Percentiles rank a stretch among this genome's conserved stretches.
These are phyloP conservation scores for Neolamprologus variostigma DNA, from an alignment of 2,113 vertebrate species.

Conservation along the genomic window DNA sequence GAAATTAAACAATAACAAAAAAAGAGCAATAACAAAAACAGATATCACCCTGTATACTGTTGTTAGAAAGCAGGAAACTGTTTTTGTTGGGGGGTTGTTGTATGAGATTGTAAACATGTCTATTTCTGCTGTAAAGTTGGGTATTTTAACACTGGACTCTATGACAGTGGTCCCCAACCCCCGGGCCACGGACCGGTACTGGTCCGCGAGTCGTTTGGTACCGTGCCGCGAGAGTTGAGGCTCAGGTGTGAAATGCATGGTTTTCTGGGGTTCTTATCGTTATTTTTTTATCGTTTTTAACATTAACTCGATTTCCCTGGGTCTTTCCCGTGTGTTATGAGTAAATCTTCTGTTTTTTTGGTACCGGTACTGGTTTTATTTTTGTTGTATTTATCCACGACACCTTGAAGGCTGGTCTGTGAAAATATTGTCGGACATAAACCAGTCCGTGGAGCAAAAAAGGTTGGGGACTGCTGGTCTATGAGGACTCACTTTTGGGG, in stretches of 20 bases:
- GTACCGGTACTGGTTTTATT: neutral
- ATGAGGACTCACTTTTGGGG: neutral
- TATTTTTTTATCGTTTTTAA: neutral
- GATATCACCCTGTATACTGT: neutral
- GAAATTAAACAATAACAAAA: neutral
- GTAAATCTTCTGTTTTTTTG: rapidly evolving
- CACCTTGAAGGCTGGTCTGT: rapidly evolving
- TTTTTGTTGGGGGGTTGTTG: neutral
- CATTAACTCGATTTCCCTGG: neutral
- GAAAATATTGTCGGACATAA: neutral
- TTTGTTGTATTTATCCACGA: rapidly evolving
- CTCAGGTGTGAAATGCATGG: neutral
- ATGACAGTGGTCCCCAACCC: neutral
- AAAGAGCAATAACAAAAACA: neutral
- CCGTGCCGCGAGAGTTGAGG: rapidly evolving
- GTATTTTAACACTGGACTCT: neutral
- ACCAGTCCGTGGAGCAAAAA: rapidly evolving
- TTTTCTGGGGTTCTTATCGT: rapidly evolving
- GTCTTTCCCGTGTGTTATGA: rapidly evolving
- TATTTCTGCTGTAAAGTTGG: neutral
- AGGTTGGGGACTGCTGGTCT: neutral
- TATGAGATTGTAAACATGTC: neutral
- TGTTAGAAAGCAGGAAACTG: neutral
- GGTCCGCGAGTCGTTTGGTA: neutral
- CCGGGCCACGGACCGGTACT: rapidly evolving